Evolutionary conservation across 2,888 invertebrate species (phyloP).

Genomic region (Plemyria rubiginata): DNA sequence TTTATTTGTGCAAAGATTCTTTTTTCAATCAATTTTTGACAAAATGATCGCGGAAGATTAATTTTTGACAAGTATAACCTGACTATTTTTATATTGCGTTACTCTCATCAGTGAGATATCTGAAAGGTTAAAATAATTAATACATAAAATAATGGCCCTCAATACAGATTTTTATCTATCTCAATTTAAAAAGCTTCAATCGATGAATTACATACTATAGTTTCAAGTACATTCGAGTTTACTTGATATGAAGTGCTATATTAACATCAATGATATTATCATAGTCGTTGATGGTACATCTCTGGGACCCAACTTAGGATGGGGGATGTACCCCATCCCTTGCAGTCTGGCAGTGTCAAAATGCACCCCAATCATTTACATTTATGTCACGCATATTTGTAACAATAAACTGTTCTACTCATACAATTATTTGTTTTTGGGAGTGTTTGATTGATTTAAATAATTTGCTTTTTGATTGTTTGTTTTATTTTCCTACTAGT

Average conservation of each 20-base stretch:
- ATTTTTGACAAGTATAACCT: too few species aligned
- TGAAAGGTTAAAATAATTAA: too few species aligned
- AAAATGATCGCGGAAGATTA: too few species aligned
- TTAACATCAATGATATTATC: slow-evolving; percentile 33
- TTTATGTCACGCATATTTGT: slow-evolving; percentile 63
- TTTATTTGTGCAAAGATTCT: too few species aligned
- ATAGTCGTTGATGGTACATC: slow-evolving; percentile 43
- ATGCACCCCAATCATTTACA: slow-evolving; percentile 72
- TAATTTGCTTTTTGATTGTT: neutral
- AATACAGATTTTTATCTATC: slow-evolving; percentile 7
- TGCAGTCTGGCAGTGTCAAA: slow-evolving; percentile 59
- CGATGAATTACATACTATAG: neutral
- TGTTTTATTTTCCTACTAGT: neutral
- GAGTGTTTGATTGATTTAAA: slow-evolving; percentile 11
- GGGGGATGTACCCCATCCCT: slow-evolving; percentile 65
- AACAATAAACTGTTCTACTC: slow-evolving; percentile 46
- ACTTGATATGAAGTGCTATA: slow-evolving; percentile 28
- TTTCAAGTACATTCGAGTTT: slow-evolving; percentile 11
- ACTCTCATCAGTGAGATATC: too few species aligned
- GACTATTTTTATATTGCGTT: too few species aligned
- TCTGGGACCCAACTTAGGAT: slow-evolving; percentile 61
- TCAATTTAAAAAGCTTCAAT: neutral
- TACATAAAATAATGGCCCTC: too few species aligned
- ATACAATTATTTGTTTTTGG: slow-evolving; percentile 45
- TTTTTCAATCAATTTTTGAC: too few species aligned